Evolutionary conservation across 2,888 invertebrate species (phyloP).

Genomic region (Machimus rusticus): DNA sequence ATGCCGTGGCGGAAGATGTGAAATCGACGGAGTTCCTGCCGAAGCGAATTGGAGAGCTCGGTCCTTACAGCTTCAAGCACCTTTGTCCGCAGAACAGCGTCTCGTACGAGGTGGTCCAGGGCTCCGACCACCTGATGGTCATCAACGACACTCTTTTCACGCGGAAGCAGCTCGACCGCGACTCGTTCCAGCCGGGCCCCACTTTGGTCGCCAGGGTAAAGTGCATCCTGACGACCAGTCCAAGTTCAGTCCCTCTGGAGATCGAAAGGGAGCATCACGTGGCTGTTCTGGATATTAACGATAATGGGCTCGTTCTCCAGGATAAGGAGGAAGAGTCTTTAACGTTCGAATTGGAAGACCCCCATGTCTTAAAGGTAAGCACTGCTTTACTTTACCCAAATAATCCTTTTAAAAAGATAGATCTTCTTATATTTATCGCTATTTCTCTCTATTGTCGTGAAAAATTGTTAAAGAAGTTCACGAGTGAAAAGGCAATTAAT

Average conservation of each 20-base stretch:
- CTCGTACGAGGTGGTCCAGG: conserved; percentile 63
- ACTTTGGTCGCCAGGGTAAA: conserved; percentile 58
- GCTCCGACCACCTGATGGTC: conserved; percentile 60
- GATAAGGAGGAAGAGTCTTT: conserved; percentile 58
- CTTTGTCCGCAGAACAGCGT: conserved; percentile 65
- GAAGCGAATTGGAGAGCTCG: conserved; percentile 61
- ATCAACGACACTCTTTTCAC: conserved; percentile 59
- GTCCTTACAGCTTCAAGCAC: conserved; percentile 61
- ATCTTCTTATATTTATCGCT: neutral
- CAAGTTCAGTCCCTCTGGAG: conserved; percentile 47
- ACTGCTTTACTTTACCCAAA: neutral
- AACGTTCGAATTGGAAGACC: conserved; percentile 55
- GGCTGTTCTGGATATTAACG: conserved; percentile 86
- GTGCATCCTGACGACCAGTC: conserved; percentile 58
- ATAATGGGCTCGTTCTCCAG: conserved; percentile 82
- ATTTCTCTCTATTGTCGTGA: too few species aligned
- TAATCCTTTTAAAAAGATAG: neutral
- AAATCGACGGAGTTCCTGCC: conserved; percentile 50
- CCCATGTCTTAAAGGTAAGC: conserved; percentile 59
- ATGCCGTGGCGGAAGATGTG: conserved; percentile 56
- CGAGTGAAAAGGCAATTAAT: too few species aligned
- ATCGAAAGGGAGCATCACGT: conserved; percentile 59
- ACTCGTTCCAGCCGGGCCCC: conserved; percentile 60
- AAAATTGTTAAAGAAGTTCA: too few species aligned
- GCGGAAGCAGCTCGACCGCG: conserved; percentile 63